phyloP scores from a whole-genome alignment of 1,140 invertebrate species.

The Monochamus saltuarius region DNA sequence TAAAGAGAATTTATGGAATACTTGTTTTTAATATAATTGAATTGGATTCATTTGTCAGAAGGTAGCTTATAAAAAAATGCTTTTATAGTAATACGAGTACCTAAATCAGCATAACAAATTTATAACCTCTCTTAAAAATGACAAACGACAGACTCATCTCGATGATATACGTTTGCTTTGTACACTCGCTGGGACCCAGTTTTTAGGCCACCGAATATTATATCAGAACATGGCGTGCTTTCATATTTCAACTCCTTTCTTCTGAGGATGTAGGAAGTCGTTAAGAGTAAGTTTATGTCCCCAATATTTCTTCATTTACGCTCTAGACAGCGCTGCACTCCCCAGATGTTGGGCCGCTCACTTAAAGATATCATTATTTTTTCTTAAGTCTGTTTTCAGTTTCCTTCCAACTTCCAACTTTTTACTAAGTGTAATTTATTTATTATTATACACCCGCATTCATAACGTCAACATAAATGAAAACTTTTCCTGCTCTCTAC shows the following conservation, averaged over 20 bases:
- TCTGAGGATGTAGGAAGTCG: conserved; percentile 33
- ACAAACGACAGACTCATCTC: too few species aligned
- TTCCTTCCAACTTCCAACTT: conserved; percentile 18
- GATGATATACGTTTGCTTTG: too few species aligned
- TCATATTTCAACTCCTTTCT: conserved; percentile 32
- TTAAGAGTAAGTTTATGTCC: conserved; percentile 40
- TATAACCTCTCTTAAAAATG: too few species aligned
- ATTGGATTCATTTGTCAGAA: too few species aligned
- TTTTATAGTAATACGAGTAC: too few species aligned
- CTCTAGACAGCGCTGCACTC: conserved; percentile 25
- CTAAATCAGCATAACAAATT: too few species aligned
- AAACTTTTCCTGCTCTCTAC: conserved; percentile 2
- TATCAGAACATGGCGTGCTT: conserved; percentile 28
- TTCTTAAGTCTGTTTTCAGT: conserved; percentile 22
- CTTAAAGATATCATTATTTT: conserved; percentile 21
- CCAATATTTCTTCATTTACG: conserved; percentile 43
- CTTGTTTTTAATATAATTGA: too few species aligned
- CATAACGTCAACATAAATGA: conserved; percentile 13
- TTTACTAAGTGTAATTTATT: conserved; percentile 20
- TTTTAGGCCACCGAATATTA: conserved; percentile 17
- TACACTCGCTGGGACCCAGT: too few species aligned
- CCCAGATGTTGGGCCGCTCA: conserved; percentile 17
- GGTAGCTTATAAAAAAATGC: too few species aligned
- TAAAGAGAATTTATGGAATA: too few species aligned
- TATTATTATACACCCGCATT: conserved; percentile 15